Evolutionary conservation across 2,797 vertebrate species (phyloP).

Genomic region (Rhyacichthys aspro): DNA sequence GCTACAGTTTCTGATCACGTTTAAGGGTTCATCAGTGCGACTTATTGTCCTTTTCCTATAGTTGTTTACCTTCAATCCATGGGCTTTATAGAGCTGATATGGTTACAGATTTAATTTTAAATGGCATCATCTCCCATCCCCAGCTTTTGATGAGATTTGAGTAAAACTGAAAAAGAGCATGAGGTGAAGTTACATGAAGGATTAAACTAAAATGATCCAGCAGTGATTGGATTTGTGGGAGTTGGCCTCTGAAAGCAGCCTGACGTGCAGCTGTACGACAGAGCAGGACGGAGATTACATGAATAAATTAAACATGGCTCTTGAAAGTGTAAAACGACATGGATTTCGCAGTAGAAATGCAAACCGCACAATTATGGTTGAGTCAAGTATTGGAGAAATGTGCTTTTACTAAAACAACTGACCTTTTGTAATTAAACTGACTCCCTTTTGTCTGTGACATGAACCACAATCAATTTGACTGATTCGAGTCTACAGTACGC

Average conservation of each 20-base stretch:
- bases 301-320: conserved; percentile 3
- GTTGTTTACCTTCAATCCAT: not conserved
- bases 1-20: conserved; percentile 4
- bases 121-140: not conserved
- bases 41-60: not conserved
- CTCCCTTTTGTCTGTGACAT: not conserved
- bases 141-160: not conserved
- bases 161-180: not conserved
- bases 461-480: not conserved
- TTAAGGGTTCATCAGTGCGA: conserved; percentile 11
- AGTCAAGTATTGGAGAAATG: not conserved
- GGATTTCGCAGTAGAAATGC: no score
- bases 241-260: not conserved
- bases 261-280: not conserved
- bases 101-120: conserved; percentile 14
- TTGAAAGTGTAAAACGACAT: not conserved
- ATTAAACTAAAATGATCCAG: conserved; percentile 1
- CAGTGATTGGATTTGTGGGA: not conserved
- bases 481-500: not conserved
- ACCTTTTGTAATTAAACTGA: not conserved
- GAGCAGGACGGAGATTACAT: conserved; percentile 1
- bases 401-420: not conserved
- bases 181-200: not conserved
- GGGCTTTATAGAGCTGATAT: conserved; percentile 1
- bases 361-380: not conserved